Conservation (phyloP, 1,140 invertebrate species). For the Cherax quadricarinatus region DNA sequence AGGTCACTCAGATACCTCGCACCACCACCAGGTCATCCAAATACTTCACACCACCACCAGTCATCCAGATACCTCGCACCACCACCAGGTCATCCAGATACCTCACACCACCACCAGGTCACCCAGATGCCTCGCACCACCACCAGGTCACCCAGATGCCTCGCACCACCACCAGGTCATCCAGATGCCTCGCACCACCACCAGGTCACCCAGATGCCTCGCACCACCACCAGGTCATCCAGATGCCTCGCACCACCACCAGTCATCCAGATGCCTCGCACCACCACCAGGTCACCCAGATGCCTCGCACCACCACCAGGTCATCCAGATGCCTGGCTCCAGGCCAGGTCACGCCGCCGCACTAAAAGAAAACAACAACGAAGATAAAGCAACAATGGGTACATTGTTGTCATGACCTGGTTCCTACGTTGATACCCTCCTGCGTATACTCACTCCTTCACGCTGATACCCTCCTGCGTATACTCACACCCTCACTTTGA, state of each 20-base stretch:
- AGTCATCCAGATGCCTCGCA: not conserved
- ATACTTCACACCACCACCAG: too few species aligned
- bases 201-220: not conserved
- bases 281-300: not conserved
- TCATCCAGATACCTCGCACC: too few species aligned
- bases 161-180: not conserved
- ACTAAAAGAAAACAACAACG: not conserved
- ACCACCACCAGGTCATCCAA: too few species aligned
- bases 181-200: not conserved
- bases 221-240: too few species aligned
- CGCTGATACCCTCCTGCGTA: not conserved
- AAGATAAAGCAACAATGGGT: not conserved
- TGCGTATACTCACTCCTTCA: not conserved
- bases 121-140: not conserved
- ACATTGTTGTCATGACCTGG: not conserved
- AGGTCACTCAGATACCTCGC: too few species aligned
- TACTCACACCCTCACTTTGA: not conserved
- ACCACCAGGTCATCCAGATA: too few species aligned
- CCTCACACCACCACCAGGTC: too few species aligned
- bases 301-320: not conserved
- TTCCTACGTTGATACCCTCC: not conserved
- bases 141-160: not conserved
- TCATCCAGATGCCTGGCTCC: not conserved
- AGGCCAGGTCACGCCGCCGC: not conserved
- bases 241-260: not conserved